Evolutionary conservation across 1,140 invertebrate species (phyloP), one percentile per base, ranked within the genome.

Genomic region (Aricia agestis): DNA sequence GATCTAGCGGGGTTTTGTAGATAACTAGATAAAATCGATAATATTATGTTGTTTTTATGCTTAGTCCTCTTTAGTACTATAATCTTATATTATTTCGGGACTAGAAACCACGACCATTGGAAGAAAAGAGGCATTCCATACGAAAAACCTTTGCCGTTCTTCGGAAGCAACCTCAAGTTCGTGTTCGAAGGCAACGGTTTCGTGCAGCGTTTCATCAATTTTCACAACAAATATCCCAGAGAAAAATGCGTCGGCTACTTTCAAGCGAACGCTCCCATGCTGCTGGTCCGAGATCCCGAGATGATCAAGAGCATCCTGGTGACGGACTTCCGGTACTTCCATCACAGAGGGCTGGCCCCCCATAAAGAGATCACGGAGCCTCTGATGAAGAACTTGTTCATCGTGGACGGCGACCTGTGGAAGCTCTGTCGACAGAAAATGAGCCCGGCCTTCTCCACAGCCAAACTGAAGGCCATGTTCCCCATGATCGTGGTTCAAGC

Each of bases 91-190:
- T 69, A 66, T 15, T 75, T 72, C n/a, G 74, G 74, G 3, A 75
- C 66, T 13, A 73, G 71, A n/a, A 75, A 73, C 31, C 68, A 68
- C 19, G 65, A 41, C 19, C 72, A 75, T 41, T 75, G 74, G 74
- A 36, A 66, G 17, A 75, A 73, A 19, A 75, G 19, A 31, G 74
- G 74, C 9, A 63, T 75, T 1, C 52, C 61, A 18, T 73, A 45
- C 17, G 74, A 75, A 45, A 69, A 71, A 15, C 74, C 74, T 6
- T 1, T 75, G 17, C 13, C 52, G 2, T 69, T 73, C 0, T 61
- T 75, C 7, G 74, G 74, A 2, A 70, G 71, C 31, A 75, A 61
- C 41, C 58, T 75, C 7, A 75, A 71, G 18, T 67, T 67, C 13
- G 41, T 57, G 1, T 19, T 19, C 41, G 66, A 67, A 57, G 42